Base-by-base conservation (phyloP, 2,113 vertebrate species). In the Lepus timidus region DNA sequence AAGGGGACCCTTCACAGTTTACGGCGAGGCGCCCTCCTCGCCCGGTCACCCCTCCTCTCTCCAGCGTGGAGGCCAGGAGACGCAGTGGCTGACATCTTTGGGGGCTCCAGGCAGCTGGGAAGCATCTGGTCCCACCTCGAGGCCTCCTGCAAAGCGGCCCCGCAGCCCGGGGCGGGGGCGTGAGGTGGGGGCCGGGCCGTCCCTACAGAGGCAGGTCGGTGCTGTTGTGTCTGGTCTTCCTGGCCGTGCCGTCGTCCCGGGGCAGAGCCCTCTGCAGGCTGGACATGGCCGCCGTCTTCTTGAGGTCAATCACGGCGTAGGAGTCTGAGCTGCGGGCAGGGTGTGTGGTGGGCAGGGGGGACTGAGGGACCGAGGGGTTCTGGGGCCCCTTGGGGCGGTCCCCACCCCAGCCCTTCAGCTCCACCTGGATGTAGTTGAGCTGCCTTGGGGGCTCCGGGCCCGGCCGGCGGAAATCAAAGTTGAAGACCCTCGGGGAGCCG, bases 341-440 rank as follows among this genome's bases (percentile, higher is more conserved):
- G 65, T 95, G 49, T 49, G 93, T 79, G 65, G 93, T 90, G 62
- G 97, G 49, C 22, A 58, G 44, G 0, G 97, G 70, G 62, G 58
- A 78, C 0, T n/a, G 67, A 25, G 97, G 96, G 0, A 87, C 88
- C 0, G 92, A 67, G 0, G 89, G 80, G 52, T 95, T 98, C 95
- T 55, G 98, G 9, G 39, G 88, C 0, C 96, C 98, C 92, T 98
- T 97, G 90, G 25, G 11, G 0, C 51, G 88, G n/a, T 98, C 98
- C 65, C 92, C 96, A 64, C 93, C 98, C 97, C 91, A 97, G 98
- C 82, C 99, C 94, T 99, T 99, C 96, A 99, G 98, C 98, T 99
- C 99, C 97, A 99, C 99, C 98, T 99, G 99, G 98, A 99, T 99
- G 97, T 99, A 99, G 97, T 99, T 99, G 98, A 99, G 99, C 98